Evolutionary conservation across 1,140 invertebrate genomes (phyloP), one percentile per base, ranked within the genome.

Genomic region (Chironomus striatipennis): DNA sequence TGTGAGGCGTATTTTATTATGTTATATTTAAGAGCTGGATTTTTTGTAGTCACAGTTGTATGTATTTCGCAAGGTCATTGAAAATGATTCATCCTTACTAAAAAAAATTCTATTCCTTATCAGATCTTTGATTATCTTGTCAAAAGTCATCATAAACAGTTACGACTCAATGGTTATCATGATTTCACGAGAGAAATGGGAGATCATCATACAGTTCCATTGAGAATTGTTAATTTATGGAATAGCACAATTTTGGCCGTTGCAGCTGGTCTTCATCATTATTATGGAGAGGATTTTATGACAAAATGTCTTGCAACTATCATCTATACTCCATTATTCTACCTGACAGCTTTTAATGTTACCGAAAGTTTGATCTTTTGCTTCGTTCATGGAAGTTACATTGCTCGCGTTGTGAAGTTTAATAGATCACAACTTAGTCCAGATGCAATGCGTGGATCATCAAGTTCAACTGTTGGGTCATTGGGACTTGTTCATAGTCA

Each of bases 1-100:
- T 90, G 88, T 75, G 83, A 87, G 76, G 87, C 88, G 43, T 90
- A 90, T 77, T 90, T 89, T 79, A 85, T 88, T 77, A 85, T 88
- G 78, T 83, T 89, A 15, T 89, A 90, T 78, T 81, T 88, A 64
- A 87, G 89, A 73, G 86, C 86, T 73, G 82, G 80, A 24, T 87
- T 87, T 76, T 90, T 88, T 88, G 78, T 88, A 42, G 77, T 88
- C 74, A 86, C 88, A 67, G 84, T 87, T 83, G 80, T 87, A 80
- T 81, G 81, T 82, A 77, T 70, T 42, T n/a, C 12, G 15, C 43
- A 73, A 75, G 57, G 65, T 24, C 43, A 74, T 65, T 15, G 7
- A 47, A 20, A 5, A 74, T 74, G 43, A 57, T 8, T 34, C 42
- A 74, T 74, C 21, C 20, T 17, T 15, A 24, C n/a, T 18, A 67